Evolutionary conservation across 2,113 vertebrate species (phyloP).

Genomic region (Thamnophis sirtalis): DNA sequence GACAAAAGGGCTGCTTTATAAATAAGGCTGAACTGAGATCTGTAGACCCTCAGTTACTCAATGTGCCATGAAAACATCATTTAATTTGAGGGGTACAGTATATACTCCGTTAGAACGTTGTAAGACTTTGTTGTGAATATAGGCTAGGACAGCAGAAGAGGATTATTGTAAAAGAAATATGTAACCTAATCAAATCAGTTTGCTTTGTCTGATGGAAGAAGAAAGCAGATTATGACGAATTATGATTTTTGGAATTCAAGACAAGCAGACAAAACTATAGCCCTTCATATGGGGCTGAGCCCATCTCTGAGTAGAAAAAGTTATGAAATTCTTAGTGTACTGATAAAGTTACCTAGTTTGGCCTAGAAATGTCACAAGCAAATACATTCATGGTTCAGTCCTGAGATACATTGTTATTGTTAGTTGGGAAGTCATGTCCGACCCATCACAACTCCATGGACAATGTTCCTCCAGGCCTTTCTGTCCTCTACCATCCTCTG

Average conservation of each 20-base stretch:
- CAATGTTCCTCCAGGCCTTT: too few species aligned
- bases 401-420: not conserved
- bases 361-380: not conserved
- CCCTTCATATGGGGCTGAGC: not conserved
- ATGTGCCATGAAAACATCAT: not conserved
- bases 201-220: not conserved
- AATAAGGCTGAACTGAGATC: conserved; percentile 34
- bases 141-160: not conserved
- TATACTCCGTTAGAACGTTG: not conserved
- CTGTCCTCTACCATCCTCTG: too few species aligned
- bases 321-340: not conserved
- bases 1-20: conserved; percentile 23
- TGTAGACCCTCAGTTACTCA: not conserved
- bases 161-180: not conserved
- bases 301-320: not conserved
- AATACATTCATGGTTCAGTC: not conserved
- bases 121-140: not conserved
- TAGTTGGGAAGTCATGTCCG: too few species aligned
- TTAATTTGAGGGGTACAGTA: not conserved
- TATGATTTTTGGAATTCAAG: not conserved
- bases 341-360: not conserved
- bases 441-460: too few species aligned
- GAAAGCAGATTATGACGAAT: not conserved
- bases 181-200: not conserved
- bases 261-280: not conserved